phyloP scores from a whole-genome alignment of 2,113 vertebrate genomes.

The Lanius collurio region DNA sequence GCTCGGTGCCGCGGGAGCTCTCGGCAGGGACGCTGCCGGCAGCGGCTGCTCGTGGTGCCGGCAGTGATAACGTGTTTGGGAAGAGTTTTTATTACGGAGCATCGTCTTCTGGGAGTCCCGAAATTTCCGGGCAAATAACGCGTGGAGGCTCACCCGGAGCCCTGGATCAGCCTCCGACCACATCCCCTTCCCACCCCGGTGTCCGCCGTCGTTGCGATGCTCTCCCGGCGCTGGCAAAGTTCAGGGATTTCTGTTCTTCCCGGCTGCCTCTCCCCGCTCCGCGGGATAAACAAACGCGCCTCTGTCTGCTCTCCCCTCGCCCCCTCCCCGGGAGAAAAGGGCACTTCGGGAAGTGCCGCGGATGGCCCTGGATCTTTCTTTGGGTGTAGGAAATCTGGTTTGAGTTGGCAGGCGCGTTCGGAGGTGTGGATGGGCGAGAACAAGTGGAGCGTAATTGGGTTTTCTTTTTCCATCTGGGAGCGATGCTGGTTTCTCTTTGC shows the following conservation, averaged over 20 bases:
- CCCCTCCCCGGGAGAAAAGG: neutral
- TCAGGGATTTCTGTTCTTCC: neutral
- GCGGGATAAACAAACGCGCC: slow-evolving; percentile 9
- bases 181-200: neutral
- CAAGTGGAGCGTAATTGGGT: slow-evolving; percentile 32
- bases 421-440: slow-evolving; percentile 24
- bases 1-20: neutral
- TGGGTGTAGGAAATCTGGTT: slow-evolving; percentile 12
- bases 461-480: slow-evolving; percentile 2
- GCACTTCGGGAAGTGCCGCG: neutral
- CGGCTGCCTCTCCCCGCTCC: neutral
- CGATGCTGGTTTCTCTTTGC: neutral
- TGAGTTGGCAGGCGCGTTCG: slow-evolving; percentile 10
- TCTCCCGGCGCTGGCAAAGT: slow-evolving; percentile 5
- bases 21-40: neutral
- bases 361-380: neutral
- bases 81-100: neutral
- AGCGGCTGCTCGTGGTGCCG: neutral
- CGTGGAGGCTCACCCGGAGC: neutral
- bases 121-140: neutral
- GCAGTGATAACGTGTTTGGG: neutral
- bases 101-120: neutral
- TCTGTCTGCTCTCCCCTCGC: neutral
- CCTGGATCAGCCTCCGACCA: neutral
- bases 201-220: neutral